Conservation (phyloP, 1,140 invertebrate species). For the Drosophila pruinosa region DNA sequence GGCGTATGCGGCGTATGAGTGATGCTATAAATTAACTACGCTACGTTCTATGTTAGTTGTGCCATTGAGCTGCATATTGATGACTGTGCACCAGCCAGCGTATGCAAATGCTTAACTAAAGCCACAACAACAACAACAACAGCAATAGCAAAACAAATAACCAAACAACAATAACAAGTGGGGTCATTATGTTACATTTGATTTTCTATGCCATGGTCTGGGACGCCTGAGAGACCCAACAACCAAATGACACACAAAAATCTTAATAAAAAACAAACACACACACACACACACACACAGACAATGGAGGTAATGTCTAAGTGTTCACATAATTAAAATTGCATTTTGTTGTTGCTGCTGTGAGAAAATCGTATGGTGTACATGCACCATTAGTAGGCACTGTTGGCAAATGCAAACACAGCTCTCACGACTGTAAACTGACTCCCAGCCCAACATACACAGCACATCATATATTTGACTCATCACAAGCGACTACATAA, state of each 20-base stretch:
- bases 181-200: conserved; percentile 61
- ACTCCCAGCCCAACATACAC: conserved; percentile 19
- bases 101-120: conserved; percentile 12
- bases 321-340: conserved; percentile 61
- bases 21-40: conserved; percentile 59
- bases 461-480: conserved; percentile 1
- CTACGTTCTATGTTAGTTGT: conserved; percentile 13
- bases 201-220: conserved; percentile 74
- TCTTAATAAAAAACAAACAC: conserved; percentile 43
- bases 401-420: neutral
- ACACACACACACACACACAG: conserved; percentile 30
- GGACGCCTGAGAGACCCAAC: conserved; percentile 34
- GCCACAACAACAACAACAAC: neutral
- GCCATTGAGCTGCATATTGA: conserved; percentile 26
- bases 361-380: conserved; percentile 39
- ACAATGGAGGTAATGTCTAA: conserved; percentile 36
- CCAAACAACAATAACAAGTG: conserved; percentile 12
- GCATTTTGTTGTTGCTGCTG: conserved; percentile 41
- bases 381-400: neutral
- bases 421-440: conserved; percentile 20
- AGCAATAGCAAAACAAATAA: neutral
- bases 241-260: conserved; percentile 46
- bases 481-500: neutral
- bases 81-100: conserved; percentile 3
- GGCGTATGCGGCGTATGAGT: conserved; percentile 39